phyloP scores from a whole-genome alignment of 2,888 invertebrate genomes.

The Cataglyphis altisquamis region DNA sequence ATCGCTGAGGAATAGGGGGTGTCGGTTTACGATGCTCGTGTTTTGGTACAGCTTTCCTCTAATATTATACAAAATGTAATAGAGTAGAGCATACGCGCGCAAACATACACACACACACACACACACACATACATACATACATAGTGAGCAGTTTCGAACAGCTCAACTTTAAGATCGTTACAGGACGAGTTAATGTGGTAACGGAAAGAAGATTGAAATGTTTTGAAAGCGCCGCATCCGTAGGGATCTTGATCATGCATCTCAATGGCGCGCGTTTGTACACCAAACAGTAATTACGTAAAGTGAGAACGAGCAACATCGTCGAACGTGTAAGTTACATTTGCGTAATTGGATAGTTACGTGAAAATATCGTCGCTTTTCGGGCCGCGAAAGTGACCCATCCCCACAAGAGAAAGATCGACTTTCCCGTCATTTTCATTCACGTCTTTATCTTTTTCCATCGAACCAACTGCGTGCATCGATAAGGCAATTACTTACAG shows the following conservation, averaged over 20 bases:
- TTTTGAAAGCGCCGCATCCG: conserved; percentile 35
- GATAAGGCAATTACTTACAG: conserved; percentile 64
- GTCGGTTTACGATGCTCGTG: conserved; percentile 1
- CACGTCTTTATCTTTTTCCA: conserved; percentile 1
- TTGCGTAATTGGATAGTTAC: conserved; percentile 53
- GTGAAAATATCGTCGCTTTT: conserved; percentile 43
- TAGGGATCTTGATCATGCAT: conserved; percentile 5
- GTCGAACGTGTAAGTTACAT: conserved; percentile 38
- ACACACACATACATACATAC: neutral
- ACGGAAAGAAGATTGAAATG: conserved; percentile 44
- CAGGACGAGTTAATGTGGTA: conserved; percentile 16
- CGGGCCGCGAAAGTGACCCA: conserved; percentile 19
- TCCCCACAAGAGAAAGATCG: neutral
- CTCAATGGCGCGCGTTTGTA: conserved; percentile 35
- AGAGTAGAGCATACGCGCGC: neutral
- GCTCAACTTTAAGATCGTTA: conserved; percentile 23
- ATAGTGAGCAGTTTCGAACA: neutral
- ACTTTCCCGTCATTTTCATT: neutral
- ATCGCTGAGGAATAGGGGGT: neutral
- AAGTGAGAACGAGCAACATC: conserved; percentile 50
- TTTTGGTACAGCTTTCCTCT: neutral
- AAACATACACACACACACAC: neutral
- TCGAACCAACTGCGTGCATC: conserved; percentile 41
- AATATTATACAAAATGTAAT: conserved; percentile 6
- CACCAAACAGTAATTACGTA: conserved; percentile 44